phyloP scores from a whole-genome alignment of 2,113 vertebrate species.

The Lagopus muta region DNA sequence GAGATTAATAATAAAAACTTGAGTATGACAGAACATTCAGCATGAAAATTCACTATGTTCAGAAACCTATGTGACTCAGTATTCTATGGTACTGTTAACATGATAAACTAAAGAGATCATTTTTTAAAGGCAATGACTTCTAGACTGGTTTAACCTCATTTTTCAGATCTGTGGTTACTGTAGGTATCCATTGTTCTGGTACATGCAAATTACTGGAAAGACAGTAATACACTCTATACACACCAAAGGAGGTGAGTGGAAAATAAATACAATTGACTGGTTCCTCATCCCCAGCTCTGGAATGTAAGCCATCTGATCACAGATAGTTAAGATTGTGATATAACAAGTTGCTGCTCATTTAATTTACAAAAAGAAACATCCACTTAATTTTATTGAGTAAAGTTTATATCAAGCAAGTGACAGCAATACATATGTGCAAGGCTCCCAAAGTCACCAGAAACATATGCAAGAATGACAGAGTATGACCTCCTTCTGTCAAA shows the following conservation, averaged over 20 bases:
- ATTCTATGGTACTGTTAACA: background rate
- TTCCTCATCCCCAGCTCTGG: background rate
- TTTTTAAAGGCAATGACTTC: background rate
- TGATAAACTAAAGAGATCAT: background rate
- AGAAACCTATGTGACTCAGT: background rate
- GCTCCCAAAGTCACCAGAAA: background rate
- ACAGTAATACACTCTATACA: too few relatives aligned
- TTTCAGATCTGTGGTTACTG: background rate
- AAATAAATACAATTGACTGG: background rate
- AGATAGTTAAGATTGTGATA: background rate
- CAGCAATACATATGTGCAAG: background rate
- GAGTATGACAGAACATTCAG: background rate
- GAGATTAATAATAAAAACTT: background rate
- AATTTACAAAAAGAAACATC: background rate
- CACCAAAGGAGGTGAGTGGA: background rate
- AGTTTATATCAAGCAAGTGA: background rate
- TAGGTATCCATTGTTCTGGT: background rate
- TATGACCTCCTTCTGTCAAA: background rate
- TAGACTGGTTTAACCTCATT: background rate
- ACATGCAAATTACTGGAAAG: background rate
- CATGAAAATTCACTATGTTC: background rate
- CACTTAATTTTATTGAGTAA: background rate
- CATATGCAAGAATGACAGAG: background rate
- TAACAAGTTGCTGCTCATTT: background rate
- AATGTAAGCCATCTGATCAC: background rate